Percentiles rank a stretch among this genome's conserved stretches.
Conservation (phyloP, 2,797 vertebrate genomes). For the Enteromius argenteus region DNA sequence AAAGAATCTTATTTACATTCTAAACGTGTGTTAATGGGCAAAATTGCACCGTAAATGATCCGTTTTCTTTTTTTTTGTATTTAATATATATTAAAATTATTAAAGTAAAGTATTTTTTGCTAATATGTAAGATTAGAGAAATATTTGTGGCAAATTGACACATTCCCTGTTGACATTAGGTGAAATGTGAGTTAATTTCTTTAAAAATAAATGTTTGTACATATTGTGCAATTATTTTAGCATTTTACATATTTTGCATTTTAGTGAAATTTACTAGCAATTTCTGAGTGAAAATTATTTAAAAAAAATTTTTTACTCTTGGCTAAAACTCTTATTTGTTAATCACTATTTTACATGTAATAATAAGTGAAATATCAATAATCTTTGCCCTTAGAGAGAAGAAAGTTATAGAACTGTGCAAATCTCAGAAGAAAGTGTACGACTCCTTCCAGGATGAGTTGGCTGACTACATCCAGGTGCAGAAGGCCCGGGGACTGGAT, state of each 20-base stretch:
- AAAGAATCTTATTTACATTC: not conserved
- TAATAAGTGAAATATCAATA: not conserved
- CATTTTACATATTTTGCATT: too few species aligned
- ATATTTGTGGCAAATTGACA: not conserved
- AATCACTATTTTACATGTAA: not conserved
- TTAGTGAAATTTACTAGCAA: not conserved
- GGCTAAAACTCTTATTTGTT: not conserved
- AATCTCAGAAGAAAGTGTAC: conserved; percentile 80
- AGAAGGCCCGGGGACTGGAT: conserved; percentile 81
- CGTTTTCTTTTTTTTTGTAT: not conserved
- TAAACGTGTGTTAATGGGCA: not conserved
- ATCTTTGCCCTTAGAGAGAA: conserved; percentile 78
- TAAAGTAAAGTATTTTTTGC: not conserved
- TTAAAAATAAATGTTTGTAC: not conserved
- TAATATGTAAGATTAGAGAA: not conserved
- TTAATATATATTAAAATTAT: not conserved
- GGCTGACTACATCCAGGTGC: conserved; percentile 84
- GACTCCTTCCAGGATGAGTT: conserved; percentile 86
- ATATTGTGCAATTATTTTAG: not conserved
- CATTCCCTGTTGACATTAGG: not conserved
- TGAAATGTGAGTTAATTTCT: not conserved
- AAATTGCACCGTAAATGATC: not conserved
- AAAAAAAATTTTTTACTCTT: not conserved
- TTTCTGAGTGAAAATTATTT: not conserved
- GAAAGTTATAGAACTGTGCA: conserved; percentile 76